Evolutionary conservation across 2,888 invertebrate species (phyloP), one percentile per base, ranked within the genome.

Genomic region (Aromia moschata): DNA sequence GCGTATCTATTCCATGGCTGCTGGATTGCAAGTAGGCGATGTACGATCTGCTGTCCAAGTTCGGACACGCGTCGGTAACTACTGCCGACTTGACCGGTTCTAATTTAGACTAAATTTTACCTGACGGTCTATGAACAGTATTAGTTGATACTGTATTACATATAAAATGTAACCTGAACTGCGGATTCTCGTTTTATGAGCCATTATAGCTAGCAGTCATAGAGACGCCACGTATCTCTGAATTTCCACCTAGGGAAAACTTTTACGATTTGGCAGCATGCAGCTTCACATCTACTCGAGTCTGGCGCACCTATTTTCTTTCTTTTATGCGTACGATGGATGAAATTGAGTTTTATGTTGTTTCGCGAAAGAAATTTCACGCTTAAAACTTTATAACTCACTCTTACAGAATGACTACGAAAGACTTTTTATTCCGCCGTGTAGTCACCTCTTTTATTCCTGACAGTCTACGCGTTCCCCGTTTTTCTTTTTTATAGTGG

Each of bases 251-350:
- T 30, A 52, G 45, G 57, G 56, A 60, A 46, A 38, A 56, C 47
- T 55, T 65, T 65, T 62, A 60, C 57, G 62, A 58, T 52, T 49
- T 60, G 56, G 56, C 57, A 47, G 49, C 54, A 38, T n/a, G 46
- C 56, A 62, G 58, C 60, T 63, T 58, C 25, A 58, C 63, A 60
- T 63, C 57, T 55, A 57, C 56, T 44, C 53, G 53, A 51, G 43
- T 55, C 49, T 18, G 18, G 47, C 30, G 53, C n/a, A n/a, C n/a
- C n/a, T 51, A 55, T 49, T 61, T 59, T 38, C 52, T 55, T 40
- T 37, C 51, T 51, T 52, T 17, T 52, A 57, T 43, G 47, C 47
- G 49, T 56, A 41, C 33, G 40, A 25, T 11, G 51, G 45, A 37
- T 37, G 51, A 46, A 55, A 59, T 44, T 51, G 49, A 59, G 55